phyloP scores from a whole-genome alignment of 2,888 invertebrate species.

The Oligia latruncula region DNA sequence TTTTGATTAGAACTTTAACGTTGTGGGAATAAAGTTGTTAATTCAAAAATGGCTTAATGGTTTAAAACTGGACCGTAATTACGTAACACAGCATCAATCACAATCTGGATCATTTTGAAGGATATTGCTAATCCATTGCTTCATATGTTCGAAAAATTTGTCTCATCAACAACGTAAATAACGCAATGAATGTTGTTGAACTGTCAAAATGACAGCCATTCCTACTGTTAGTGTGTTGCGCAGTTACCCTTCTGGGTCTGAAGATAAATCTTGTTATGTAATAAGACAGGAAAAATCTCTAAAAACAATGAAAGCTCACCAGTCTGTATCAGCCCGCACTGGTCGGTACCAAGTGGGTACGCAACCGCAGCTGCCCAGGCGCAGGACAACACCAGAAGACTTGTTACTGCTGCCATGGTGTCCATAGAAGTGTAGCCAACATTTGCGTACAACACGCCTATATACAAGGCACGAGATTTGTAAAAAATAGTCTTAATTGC shows the following conservation, averaged over 20 bases:
- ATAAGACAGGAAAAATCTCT: too few species aligned
- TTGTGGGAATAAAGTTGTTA: not conserved
- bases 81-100: too few species aligned
- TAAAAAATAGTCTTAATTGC: slow-evolving; percentile 12
- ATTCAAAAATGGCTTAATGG: not conserved
- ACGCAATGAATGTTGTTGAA: too few species aligned
- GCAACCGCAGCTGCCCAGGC: slow-evolving; percentile 1
- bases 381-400: slow-evolving; percentile 21
- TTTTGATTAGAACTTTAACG: not conserved
- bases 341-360: not conserved
- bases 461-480: slow-evolving; percentile 4
- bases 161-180: too few species aligned
- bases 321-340: not conserved
- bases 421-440: slow-evolving; percentile 2
- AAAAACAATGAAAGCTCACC: slow-evolving; percentile 27
- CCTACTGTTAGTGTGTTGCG: too few species aligned
- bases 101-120: too few species aligned
- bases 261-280: too few species aligned
- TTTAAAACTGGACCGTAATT: not conserved
- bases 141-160: too few species aligned
- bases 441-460: not conserved
- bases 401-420: slow-evolving; percentile 26
- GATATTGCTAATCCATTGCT: too few species aligned
- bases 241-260: too few species aligned
- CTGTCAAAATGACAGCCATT: too few species aligned